Evolutionary conservation across 2,888 invertebrate genomes (phyloP).

Genomic region (Eristalis tenax): DNA sequence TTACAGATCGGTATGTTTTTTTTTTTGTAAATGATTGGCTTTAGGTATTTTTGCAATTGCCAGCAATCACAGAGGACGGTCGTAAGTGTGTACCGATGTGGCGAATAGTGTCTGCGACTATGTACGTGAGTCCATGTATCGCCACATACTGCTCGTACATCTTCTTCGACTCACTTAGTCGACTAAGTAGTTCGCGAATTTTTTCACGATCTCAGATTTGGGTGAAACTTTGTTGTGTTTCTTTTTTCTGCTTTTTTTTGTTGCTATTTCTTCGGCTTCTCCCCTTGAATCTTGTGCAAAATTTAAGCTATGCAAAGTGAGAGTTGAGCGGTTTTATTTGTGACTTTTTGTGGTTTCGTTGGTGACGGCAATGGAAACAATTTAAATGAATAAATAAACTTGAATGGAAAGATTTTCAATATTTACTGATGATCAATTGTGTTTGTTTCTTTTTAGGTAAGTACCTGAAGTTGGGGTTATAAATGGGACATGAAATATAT

Average conservation of each 20-base stretch:
- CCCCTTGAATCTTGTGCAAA: not conserved
- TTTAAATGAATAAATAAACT: not conserved
- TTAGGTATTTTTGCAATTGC: slow-evolving; percentile 64
- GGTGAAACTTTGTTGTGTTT: slow-evolving; percentile 38
- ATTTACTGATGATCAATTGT: slow-evolving; percentile 9
- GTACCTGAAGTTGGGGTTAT: slow-evolving; percentile 18
- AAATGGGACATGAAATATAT: not conserved
- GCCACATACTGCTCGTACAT: slow-evolving; percentile 5
- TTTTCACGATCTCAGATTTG: slow-evolving; percentile 45
- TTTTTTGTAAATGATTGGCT: slow-evolving; percentile 56
- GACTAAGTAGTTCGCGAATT: slow-evolving; percentile 30
- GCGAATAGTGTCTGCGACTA: slow-evolving; percentile 38
- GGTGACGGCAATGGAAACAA: not conserved
- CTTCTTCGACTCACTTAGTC: slow-evolving; percentile 9
- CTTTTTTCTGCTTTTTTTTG: not conserved
- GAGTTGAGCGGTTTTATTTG: slow-evolving; percentile 19
- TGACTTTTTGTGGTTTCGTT: slow-evolving; percentile 6
- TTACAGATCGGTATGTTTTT: slow-evolving; percentile 44
- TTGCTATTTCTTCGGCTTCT: not conserved
- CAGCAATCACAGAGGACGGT: slow-evolving; percentile 43
- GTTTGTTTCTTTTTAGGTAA: slow-evolving; percentile 60
- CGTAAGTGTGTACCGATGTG: slow-evolving; percentile 27
- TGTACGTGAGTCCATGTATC: slow-evolving; percentile 12
- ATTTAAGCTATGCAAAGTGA: slow-evolving; percentile 31
- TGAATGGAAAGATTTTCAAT: slow-evolving; percentile 13